Base-by-base conservation (phyloP, 64 coral and sea anemone species). In the Pachyseris speciosa region DNA sequence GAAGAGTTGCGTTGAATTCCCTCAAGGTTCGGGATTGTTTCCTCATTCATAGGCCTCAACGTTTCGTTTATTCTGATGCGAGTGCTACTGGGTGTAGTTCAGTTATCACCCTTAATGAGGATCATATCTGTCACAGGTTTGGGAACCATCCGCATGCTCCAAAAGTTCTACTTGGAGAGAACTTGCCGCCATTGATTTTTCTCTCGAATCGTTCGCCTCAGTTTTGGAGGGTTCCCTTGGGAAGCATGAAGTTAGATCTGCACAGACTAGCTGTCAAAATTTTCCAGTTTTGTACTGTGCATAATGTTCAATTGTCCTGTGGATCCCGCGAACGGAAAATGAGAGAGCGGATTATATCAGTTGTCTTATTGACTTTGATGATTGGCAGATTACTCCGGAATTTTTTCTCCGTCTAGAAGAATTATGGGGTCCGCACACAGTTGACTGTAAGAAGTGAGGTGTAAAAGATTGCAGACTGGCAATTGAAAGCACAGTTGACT, bases 31-130 rank as follows among this genome's bases (percentile, higher is more conserved):
- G 40, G 4, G 11, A 80, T 19, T 83, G 64, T 60, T 88, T 59
- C 19, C 22, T 86, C 4, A 11, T 7, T 41, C 17, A 80, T 42
- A 53, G 37, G 26, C 81, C 78, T 39, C 29, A 59, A 42, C 41
- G 15, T 22, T 84, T 84, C 44, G 90, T 72, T 11, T 92, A 92
- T 75, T 92, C 90, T 2, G 90, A 92, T 74, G 90, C 90, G 20
- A 92, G 90, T 44, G 19, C 43, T 17, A 92, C 69, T 9, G 90
- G 90, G 9, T 92, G 90, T 32, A 36, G 78, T 7, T n/a, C 90
- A 5, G 32, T 55, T 17, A 74, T 92, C 13, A 58, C 7, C 12
- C 27, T 85, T 25, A 75, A 91, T 59, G 67, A 83, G 4, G 67
- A 83, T 7, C 51, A 73, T 64, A 41, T 84, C 19, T 84, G 89